Conservation (phyloP, 92 coral and sea anemone species). For the Muricea muricata region DNA sequence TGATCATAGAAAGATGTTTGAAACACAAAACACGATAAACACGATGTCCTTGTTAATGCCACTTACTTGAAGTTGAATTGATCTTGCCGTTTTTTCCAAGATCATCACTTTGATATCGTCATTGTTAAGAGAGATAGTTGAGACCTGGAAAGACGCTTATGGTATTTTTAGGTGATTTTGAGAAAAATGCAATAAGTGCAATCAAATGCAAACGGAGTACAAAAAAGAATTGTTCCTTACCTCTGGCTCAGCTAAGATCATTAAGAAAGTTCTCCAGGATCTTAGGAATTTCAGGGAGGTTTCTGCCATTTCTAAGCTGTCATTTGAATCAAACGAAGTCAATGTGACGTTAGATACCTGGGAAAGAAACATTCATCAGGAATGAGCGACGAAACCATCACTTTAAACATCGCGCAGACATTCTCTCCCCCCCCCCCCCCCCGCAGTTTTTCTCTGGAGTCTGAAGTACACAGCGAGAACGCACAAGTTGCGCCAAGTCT, state of each 20-base stretch:
- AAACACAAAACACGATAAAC: too few relatives aligned
- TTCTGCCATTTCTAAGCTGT: neutral
- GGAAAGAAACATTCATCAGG: too few relatives aligned
- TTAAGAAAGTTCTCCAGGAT: conserved; percentile 90
- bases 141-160: neutral
- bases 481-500: too few relatives aligned
- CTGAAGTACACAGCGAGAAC: too few relatives aligned
- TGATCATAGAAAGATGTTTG: too few relatives aligned
- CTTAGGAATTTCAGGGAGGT: conserved; percentile 78
- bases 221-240: too few relatives aligned
- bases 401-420: too few relatives aligned
- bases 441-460: too few relatives aligned
- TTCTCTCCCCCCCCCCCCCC: too few relatives aligned
- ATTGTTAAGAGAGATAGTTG: neutral
- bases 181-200: neutral
- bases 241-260: conserved; percentile 74
- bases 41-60: neutral
- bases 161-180: neutral
- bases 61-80: conserved; percentile 28
- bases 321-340: neutral
- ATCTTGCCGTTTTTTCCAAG: neutral
- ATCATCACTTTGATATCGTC: conserved; percentile 9
- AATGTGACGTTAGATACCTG: conserved; percentile 14
- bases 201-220: too few relatives aligned
- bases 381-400: too few relatives aligned